Conservation (phyloP, 2,888 invertebrate species). For the Trissoscelio sp. region DNA sequence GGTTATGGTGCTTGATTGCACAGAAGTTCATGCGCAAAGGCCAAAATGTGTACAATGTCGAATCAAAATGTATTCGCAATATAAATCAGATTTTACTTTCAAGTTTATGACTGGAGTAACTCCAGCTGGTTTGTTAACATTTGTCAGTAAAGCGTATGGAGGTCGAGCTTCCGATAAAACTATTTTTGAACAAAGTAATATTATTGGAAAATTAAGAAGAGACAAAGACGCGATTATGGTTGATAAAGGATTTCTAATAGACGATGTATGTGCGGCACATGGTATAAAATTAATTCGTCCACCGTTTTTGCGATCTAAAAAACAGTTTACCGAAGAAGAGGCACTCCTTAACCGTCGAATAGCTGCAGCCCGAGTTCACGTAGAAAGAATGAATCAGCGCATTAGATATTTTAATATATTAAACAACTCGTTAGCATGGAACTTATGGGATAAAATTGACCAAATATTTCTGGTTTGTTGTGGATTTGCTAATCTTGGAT, state of each 20-base stretch:
- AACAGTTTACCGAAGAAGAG: slow-evolving; percentile 53
- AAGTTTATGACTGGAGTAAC: slow-evolving; percentile 14
- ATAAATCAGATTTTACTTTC: neutral
- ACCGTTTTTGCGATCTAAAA: slow-evolving; percentile 48
- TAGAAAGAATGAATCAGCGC: slow-evolving; percentile 60
- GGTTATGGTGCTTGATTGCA: neutral
- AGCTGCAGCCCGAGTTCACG: slow-evolving; percentile 59
- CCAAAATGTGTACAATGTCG: slow-evolving; percentile 6
- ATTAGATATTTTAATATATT: slow-evolving; percentile 46
- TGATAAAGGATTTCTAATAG: slow-evolving; percentile 54
- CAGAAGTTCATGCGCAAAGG: neutral
- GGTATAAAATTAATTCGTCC: slow-evolving; percentile 43
- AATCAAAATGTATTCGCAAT: neutral
- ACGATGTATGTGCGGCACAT: slow-evolving; percentile 43
- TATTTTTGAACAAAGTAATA: slow-evolving; percentile 60
- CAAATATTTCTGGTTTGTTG: slow-evolving; percentile 58
- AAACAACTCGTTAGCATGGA: slow-evolving; percentile 20
- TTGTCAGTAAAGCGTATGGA: slow-evolving; percentile 9
- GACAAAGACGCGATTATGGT: slow-evolving; percentile 69
- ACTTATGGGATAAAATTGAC: slow-evolving; percentile 17
- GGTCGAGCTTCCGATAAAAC: slow-evolving; percentile 55
- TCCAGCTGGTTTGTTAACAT: neutral
- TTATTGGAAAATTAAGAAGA: slow-evolving; percentile 36
- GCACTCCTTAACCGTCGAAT: slow-evolving; percentile 31
- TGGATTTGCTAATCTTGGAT: slow-evolving; percentile 44